Percentiles rank a stretch among this genome's conserved stretches.
These are phyloP conservation scores for Poeciliopsis paucimaculata DNA, from an alignment of 2,797 vertebrate genomes.

Conservation along the genomic window DNA sequence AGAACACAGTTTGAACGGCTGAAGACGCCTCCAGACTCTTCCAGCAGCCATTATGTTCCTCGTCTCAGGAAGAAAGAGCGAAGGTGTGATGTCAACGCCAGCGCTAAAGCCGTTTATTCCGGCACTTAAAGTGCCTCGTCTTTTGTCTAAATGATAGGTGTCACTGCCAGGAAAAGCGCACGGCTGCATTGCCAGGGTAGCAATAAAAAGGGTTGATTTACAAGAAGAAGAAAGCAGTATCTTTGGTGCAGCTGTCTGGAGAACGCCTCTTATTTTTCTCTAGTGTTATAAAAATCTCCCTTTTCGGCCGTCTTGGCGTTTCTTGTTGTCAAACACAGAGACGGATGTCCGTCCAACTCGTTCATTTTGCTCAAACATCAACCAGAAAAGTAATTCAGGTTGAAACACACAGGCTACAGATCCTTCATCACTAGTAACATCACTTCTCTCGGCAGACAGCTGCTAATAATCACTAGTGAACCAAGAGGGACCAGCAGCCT, in stretches of 20 bases:
- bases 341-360: background rate
- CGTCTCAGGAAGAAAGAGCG: background rate
- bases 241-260: background rate
- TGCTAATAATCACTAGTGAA: background rate
- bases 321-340: background rate
- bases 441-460: background rate
- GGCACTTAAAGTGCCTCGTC: background rate
- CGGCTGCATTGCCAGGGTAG: background rate
- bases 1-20: background rate
- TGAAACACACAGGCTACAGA: background rate
- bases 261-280: background rate
- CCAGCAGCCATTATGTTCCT: background rate
- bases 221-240: background rate
- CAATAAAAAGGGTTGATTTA: background rate
- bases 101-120: background rate
- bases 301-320: background rate
- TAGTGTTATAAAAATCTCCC: background rate
- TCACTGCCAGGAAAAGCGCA: background rate
- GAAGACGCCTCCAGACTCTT: background rate
- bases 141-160: conserved; percentile 4
- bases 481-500: background rate
- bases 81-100: background rate
- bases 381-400: background rate
- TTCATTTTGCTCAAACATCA: background rate
- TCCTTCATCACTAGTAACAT: background rate